Conservation (phyloP, 2,888 invertebrate genomes). For the Eretmocerus hayati region DNA sequence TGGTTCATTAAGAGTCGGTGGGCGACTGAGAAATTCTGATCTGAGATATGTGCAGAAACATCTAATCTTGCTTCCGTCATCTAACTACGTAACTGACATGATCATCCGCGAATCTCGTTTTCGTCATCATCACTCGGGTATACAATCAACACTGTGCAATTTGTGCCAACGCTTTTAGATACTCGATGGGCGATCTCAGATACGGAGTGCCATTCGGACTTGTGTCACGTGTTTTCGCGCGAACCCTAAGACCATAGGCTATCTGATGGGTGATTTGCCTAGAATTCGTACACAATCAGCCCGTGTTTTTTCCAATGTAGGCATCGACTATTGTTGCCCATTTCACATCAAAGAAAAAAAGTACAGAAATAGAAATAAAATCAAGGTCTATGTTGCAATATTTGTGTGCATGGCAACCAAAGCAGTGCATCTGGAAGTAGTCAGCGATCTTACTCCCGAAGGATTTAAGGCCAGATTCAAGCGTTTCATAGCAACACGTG, state of each 20-base stretch:
- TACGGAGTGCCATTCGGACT: slow-evolving; percentile 4
- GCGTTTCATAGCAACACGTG: slow-evolving; percentile 23
- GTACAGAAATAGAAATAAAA: slow-evolving; percentile 15
- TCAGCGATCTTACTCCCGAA: slow-evolving; percentile 29
- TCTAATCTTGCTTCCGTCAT: slow-evolving; percentile 15
- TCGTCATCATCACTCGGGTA: slow-evolving; percentile 17
- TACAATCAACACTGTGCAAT: slow-evolving; percentile 18
- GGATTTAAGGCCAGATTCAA: slow-evolving; percentile 29
- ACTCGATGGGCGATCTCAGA: slow-evolving; percentile 15
- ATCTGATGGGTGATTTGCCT: slow-evolving; percentile 32
- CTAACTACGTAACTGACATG: slow-evolving; percentile 11
- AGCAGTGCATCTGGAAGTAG: slow-evolving; percentile 40
- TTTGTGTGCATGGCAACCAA: background rate
- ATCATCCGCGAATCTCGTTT: slow-evolving; percentile 17
- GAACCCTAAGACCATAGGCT: slow-evolving; percentile 16
- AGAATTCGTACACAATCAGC: slow-evolving; percentile 10
- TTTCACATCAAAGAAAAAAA: slow-evolving; percentile 22
- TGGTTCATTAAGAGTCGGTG: slow-evolving; percentile 8
- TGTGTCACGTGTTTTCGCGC: slow-evolving; percentile 21
- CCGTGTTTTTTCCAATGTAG: slow-evolving; percentile 21
- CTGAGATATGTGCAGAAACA: slow-evolving; percentile 6
- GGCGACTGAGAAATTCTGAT: slow-evolving; percentile 5
- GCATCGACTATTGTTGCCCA: slow-evolving; percentile 27
- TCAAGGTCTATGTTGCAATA: slow-evolving; percentile 25
- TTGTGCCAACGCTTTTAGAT: slow-evolving; percentile 19